These are phyloP conservation scores for Alca torda DNA, from an alignment of 2,797 vertebrate genomes.

Conservation along the genomic window DNA sequence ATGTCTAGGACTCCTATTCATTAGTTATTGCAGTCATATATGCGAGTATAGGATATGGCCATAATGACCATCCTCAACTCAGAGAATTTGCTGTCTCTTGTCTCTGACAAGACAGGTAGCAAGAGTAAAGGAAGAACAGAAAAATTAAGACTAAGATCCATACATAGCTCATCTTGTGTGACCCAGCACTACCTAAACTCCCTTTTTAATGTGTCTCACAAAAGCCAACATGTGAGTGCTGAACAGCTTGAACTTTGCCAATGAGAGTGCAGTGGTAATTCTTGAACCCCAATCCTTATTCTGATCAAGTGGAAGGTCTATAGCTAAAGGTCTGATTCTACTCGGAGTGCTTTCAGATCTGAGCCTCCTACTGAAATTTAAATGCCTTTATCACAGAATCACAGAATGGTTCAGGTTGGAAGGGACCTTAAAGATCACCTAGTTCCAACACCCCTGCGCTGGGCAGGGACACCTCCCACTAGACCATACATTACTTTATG, in stretches of 20 bases:
- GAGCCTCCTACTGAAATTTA: background rate
- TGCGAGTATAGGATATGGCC: too few relatives aligned
- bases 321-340: background rate
- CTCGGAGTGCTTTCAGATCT: background rate
- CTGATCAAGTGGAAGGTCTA: background rate
- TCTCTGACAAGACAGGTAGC: background rate
- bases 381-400: background rate
- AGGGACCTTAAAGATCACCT: too few relatives aligned
- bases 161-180: background rate
- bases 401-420: too few relatives aligned
- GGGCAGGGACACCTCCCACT: too few relatives aligned
- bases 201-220: background rate
- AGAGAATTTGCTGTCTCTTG: background rate
- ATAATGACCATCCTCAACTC: background rate
- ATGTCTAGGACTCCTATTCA: background rate
- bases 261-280: background rate
- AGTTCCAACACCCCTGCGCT: too few relatives aligned
- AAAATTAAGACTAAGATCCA: background rate
- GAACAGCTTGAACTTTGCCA: background rate
- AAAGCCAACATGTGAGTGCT: background rate
- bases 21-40: background rate
- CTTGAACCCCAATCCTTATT: background rate
- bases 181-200: background rate
- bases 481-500: too few relatives aligned
- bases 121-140: background rate